Base-by-base conservation (phyloP, 37 sponge, comb jelly and placozoan genomes). In the Amphimedon queenslandica region DNA sequence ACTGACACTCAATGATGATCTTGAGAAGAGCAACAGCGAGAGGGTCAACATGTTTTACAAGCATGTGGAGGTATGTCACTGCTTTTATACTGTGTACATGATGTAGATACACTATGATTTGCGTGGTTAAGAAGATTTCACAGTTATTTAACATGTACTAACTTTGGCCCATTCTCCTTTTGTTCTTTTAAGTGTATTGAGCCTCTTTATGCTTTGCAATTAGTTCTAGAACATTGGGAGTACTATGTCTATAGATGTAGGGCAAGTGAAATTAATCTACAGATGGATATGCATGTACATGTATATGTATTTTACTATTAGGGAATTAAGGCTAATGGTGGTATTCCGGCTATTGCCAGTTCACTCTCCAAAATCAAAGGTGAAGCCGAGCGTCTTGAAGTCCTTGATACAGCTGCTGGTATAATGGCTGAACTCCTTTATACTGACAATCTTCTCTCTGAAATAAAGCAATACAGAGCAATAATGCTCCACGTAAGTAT, bases 371-470 rank as follows among this genome's bases (percentile, higher is more conserved):
- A 81, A 70, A 43, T 95, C 67, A 89, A 90, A 75, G 85, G 66
- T 0, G 99, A 99, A 69, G 99, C 99, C 4, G 91, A 92, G 74
- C 64, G 86, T 63, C 77, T 99, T 47, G 99, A 99, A 30, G 79
- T 99, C 47, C 74, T 90, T 64, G 96, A 99, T 78, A 95, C 83
- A 74, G 96, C 94, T 51, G 86, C 92, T 27, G 80, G 80, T 18
- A 86, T 99, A n/a, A 82, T 95, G 40, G 88, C 92, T 25, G 99
- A 99, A 76, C 80, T 95, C 42, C 79, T 99, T 31, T 92, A 83
- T 65, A 73, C 79, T 20, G 84, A 92, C 68, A 65, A 84, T 43
- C 43, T 99, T 20, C 65, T 93, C 34, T 77, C 79, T 23, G 83
- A 99, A 78, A 89, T 99, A 58, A 83, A 84, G 56, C 75, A 79